Base-by-base conservation (phyloP, 2,113 vertebrate genomes). In the Laticauda laticaudata region DNA sequence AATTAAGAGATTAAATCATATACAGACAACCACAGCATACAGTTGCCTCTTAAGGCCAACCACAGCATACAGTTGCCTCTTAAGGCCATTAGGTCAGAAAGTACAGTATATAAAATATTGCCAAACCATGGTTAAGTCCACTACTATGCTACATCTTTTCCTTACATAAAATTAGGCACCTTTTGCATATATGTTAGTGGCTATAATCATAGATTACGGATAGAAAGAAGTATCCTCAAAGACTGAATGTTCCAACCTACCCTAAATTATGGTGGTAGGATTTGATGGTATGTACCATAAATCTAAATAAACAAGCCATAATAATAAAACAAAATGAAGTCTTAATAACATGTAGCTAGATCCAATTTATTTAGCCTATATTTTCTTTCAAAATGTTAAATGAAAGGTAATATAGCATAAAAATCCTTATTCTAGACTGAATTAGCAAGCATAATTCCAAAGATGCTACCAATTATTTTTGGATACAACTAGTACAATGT, bases 371-470 rank as follows among this genome's bases (percentile, higher is more conserved):
- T 55, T 59, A 87, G 89, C 0, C 26, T 88, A 91, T 34, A 81
- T 81, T 81, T 43, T 81, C 18, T 81, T 81, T 81, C 34, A 39
- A 81, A 90, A 94, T 11, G 18, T 45, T n/a, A 81, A 95, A 69
- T 39, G 95, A 95, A 26, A 55, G 34, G 96, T 95, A 94, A 64
- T 5, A 88, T 54, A 94, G 57, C 85, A 91, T 64, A 53, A 94
- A 15, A 24, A 92, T 96, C 45, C 91, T 96, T 96, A 95, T 93
- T 95, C 91, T 89, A 88, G 92, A 95, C 96, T 6, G 1, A 57
- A 95, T 92, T 94, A 94, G 96, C 95, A 97, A 97, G 95, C 95
- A 93, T 92, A 81, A 97, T 95, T 96, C 96, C 56, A 97, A 97
- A 88, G 90, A 92, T 96, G 96, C 86, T 96, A 96, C 92, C 93